Evolutionary conservation across 2,113 vertebrate genomes (phyloP), one percentile per base, ranked within the genome.

Genomic region (Nesospiza acunhae): DNA sequence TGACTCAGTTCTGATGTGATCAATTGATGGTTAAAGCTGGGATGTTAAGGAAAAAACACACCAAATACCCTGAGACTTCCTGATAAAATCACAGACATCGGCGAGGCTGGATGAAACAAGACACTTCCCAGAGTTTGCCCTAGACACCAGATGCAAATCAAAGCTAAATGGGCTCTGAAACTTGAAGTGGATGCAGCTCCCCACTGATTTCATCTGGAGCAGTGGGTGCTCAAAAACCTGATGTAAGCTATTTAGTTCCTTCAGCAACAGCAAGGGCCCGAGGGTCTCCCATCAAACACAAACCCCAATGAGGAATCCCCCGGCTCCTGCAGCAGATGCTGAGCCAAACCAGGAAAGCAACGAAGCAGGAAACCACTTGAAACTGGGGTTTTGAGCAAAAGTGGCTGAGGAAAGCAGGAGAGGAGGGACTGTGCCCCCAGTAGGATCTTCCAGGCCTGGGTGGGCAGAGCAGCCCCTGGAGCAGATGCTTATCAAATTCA

Each of bases 111-210:
- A 78, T 94, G 89, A 93, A 94, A 91, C 5, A 6, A 91, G 87
- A 76, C 58, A 60, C 84, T 92, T 94, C 39, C 66, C 73, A 63
- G 91, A 52, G 69, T 85, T 72, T 93, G 93, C 81, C 96, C 89
- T 50, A 87, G 84, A 93, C 91, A 82, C 84, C 84, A 91, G 77
- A 73, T 76, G 69, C 87, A 95, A 96, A 96, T 95, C 87, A 85
- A 72, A 93, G 79, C 83, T 84, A 88, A 93, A 69, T 11, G 68
- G 83, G 79, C 76, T 89, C 94, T 55, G 72, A 93, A 88, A 74
- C 62, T 41, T 49, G 66, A 82, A 82, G 78, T 41, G 56, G 26
- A 17, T 7, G 24, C 75, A 42, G 82, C 37, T 95, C 83, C 85
- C 83, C 63, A 12, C n/a, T 30, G 77, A 39, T n/a, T 84, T 75